These are phyloP conservation scores for Pomatostomus ruficeps DNA, from an alignment of 2,113 vertebrate genomes.

Conservation along the genomic window DNA sequence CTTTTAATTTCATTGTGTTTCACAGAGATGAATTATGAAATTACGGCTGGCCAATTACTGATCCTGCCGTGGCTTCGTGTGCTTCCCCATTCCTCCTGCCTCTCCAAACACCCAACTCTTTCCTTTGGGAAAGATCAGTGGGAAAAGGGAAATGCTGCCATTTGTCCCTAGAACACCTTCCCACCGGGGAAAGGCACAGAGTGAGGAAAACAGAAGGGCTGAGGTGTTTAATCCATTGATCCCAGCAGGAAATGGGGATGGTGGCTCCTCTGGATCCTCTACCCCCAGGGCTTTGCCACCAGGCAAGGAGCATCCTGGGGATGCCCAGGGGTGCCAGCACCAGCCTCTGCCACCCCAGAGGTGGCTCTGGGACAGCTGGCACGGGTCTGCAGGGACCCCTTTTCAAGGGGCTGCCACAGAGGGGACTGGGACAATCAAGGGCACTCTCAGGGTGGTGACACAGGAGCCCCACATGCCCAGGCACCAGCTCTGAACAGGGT, in stretches of 20 bases:
- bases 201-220: no score
- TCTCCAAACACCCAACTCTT: neutral
- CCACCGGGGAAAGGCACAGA: accelerated
- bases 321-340: neutral
- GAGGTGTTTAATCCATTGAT: accelerated
- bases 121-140: neutral
- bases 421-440: accelerated
- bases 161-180: neutral
- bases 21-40: constrained; percentile 69
- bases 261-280: neutral
- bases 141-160: neutral
- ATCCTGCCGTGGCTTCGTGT: constrained; percentile 12
- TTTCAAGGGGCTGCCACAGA: neutral
- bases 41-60: constrained; percentile 61
- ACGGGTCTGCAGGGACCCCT: accelerated
- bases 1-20: constrained; percentile 71
- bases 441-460: accelerated
- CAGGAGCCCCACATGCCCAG: accelerated
- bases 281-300: neutral
- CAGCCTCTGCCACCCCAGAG: neutral
- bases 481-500: accelerated
- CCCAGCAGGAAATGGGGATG: neutral
- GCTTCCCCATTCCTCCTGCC: neutral
- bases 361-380: neutral
- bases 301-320: neutral